phyloP scores from a whole-genome alignment of 2,113 vertebrate species.

The Seriola aureovittata region DNA sequence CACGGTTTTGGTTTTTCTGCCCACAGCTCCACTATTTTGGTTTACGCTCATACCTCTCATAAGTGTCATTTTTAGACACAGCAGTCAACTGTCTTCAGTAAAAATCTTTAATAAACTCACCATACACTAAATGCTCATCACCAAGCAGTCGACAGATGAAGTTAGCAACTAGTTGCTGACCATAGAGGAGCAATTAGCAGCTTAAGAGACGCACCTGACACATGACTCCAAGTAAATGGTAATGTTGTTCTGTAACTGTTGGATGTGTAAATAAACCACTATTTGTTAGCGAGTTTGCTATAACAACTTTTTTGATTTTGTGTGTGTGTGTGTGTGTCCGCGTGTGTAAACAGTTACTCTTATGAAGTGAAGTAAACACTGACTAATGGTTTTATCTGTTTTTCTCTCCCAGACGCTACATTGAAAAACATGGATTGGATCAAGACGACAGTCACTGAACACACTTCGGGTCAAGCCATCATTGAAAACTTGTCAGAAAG shows the following conservation, averaged over 20 bases:
- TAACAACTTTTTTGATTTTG: too few species aligned
- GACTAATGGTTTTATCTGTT: not conserved
- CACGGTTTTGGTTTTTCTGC: not conserved
- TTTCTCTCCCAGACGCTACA: conserved; percentile 79
- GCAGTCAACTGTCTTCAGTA: not conserved
- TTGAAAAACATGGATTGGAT: conserved; percentile 84
- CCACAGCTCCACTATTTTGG: too few species aligned
- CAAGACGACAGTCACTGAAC: conserved; percentile 78
- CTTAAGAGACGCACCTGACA: not conserved
- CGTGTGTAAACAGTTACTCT: not conserved
- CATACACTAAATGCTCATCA: not conserved
- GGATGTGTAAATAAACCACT: not conserved
- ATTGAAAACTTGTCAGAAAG: conserved; percentile 58
- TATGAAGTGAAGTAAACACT: not conserved
- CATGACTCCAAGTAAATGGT: not conserved
- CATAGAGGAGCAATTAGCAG: not conserved
- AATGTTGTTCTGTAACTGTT: not conserved
- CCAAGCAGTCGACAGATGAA: not conserved
- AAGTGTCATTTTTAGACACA: not conserved
- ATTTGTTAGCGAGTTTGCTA: not conserved
- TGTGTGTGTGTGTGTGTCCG: too few species aligned
- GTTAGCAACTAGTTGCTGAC: not conserved
- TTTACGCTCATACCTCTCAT: not conserved
- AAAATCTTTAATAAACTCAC: not conserved
- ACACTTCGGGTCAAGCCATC: conserved; percentile 58